phyloP scores from a whole-genome alignment of 2,888 invertebrate species.

The Epicampocera succincta region DNA sequence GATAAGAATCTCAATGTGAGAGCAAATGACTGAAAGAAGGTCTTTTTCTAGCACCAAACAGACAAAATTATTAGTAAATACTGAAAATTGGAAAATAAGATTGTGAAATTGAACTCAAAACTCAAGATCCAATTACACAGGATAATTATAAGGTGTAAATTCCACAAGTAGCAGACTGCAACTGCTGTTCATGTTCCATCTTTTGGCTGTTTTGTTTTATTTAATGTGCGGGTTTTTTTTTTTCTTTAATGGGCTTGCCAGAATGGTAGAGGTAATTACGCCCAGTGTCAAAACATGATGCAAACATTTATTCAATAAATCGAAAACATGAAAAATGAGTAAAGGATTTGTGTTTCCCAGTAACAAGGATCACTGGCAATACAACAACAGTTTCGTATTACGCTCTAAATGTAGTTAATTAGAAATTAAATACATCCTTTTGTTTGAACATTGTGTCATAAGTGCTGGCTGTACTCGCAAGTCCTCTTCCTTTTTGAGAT shows the following conservation, averaged over 20 bases:
- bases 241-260: conserved; percentile 42
- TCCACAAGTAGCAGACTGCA: conserved; percentile 51
- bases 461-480: conserved; percentile 34
- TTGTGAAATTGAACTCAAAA: conserved; percentile 50
- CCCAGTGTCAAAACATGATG: conserved; percentile 69
- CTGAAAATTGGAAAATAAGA: conserved; percentile 24
- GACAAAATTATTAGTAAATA: conserved; percentile 71
- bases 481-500: not conserved
- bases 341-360: conserved; percentile 44
- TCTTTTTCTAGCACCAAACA: conserved; percentile 36
- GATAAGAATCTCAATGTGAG: conserved; percentile 65
- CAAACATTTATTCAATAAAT: conserved; percentile 43
- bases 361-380: conserved; percentile 42
- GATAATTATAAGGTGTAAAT: conserved; percentile 69
- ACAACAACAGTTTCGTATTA: conserved; percentile 46
- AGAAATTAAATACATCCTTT: conserved; percentile 66
- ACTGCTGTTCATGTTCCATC: conserved; percentile 27
- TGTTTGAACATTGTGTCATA: conserved; percentile 19
- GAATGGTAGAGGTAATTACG: conserved; percentile 65
- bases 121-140: conserved; percentile 69
- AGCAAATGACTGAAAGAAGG: conserved; percentile 56
- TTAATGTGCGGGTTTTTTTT: too few species aligned
- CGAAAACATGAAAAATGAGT: conserved; percentile 38
- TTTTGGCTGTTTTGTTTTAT: not conserved
- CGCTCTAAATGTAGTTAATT: conserved; percentile 60